These are phyloP conservation scores for Thymelicus sylvestris DNA, from an alignment of 2,888 invertebrate species.

Conservation along the genomic window DNA sequence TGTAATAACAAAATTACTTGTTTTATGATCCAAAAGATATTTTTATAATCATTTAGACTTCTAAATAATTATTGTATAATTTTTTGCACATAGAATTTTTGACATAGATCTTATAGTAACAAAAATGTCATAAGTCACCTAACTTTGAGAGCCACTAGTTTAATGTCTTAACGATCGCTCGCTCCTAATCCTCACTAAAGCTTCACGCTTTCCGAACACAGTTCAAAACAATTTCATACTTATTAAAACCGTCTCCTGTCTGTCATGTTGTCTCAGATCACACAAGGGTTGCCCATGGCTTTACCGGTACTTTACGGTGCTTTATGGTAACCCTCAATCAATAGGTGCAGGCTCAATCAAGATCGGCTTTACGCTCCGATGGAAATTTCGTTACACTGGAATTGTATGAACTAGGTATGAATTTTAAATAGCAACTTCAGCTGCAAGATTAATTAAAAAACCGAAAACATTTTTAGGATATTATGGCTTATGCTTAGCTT, in stretches of 20 bases:
- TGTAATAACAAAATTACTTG: no score
- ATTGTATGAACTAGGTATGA: constrained; percentile 22
- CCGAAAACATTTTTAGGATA: neutral
- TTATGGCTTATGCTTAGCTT: no score
- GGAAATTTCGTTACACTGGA: constrained; percentile 8
- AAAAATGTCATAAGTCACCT: neutral
- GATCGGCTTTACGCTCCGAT: constrained; percentile 19
- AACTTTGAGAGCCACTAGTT: constrained; percentile 63
- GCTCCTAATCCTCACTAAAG: constrained; percentile 71
- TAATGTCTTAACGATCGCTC: constrained; percentile 62
- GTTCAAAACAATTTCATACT: constrained; percentile 81
- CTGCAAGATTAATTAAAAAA: neutral
- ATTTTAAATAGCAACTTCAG: constrained; percentile 23
- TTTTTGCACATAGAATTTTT: no score
- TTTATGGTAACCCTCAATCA: constrained; percentile 60
- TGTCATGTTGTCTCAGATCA: constrained; percentile 37
- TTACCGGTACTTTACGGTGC: neutral
- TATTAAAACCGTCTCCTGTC: constrained; percentile 71
- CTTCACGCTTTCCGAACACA: constrained; percentile 77
- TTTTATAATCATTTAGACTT: no score
- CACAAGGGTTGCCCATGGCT: constrained; percentile 38
- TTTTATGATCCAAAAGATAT: no score
- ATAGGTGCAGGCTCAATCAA: constrained; percentile 48
- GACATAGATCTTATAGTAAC: no score
- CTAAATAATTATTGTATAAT: no score